Conservation (phyloP, 2,888 invertebrate genomes). For the Apotomis capreana region DNA sequence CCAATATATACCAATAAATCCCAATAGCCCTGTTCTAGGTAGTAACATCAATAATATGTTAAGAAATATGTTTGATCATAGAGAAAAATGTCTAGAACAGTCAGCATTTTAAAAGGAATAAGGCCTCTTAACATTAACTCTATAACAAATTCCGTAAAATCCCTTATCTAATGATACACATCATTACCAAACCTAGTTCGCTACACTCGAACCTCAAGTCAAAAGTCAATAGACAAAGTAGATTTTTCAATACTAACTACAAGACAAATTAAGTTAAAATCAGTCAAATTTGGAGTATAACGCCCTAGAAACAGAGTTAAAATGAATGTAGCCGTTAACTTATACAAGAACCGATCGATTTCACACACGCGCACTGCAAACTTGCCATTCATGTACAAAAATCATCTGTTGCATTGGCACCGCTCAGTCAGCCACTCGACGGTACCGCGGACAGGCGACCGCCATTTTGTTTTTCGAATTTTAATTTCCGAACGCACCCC, state of each 20-base stretch:
- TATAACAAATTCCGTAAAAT: conserved; percentile 1
- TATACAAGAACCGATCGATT: conserved; percentile 66
- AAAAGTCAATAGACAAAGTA: background rate
- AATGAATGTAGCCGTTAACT: conserved; percentile 37
- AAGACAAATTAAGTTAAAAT: background rate
- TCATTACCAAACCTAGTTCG: conserved; percentile 7
- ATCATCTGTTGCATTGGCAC: conserved; percentile 71
- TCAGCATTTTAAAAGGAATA: too few species aligned
- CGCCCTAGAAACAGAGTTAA: background rate
- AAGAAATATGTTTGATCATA: too few species aligned
- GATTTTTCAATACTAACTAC: background rate
- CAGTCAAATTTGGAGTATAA: background rate
- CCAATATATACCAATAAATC: too few species aligned
- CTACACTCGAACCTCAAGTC: conserved; percentile 3
- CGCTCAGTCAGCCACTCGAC: conserved; percentile 74
- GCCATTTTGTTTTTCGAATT: conserved; percentile 57
- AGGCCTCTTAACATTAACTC: too few species aligned
- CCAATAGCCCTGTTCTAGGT: too few species aligned
- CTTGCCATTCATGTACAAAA: conserved; percentile 62
- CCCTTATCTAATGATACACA: background rate
- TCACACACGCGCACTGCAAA: conserved; percentile 67
- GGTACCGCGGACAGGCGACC: conserved; percentile 61
- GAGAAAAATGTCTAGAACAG: too few species aligned
- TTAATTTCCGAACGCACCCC: conserved; percentile 46
- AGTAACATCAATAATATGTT: too few species aligned